Base-by-base conservation (phyloP, 2,888 invertebrate species). In the Toxonevra muliebris region DNA sequence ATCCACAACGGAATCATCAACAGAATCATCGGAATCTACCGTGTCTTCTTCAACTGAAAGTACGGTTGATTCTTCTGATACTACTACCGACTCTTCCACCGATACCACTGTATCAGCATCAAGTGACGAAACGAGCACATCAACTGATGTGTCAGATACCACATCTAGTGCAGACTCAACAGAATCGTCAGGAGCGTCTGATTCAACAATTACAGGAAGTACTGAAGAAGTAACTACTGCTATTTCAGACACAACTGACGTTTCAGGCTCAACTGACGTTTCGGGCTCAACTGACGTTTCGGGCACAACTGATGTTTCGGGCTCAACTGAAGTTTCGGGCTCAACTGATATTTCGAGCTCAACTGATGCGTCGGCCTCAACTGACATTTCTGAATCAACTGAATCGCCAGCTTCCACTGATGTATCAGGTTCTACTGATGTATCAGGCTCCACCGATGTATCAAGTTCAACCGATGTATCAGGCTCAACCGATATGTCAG, bases 1-100 rank as follows among this genome's bases (percentile, higher is more conserved):
- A 13, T 69, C 68, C 17, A 72, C 74, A 10, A 71, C 73, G 61
- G 75, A 70, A 30, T 53, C 68, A n/a, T 75, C 62, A 9, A 75
- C 76, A n/a, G 71, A 69, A 17, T 65, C 67, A 20, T 66, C 73
- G 20, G 69, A 64, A 30, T 68, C 75, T 12, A 69, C n/a, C 3
- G 64, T 70, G 71, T 2, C 76, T 73, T 41, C 70, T 0, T 67
- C 80, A 30, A 78, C 75, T 1, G 73, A 61, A 17, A 19, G 10
- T 10, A n/a, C 65, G 13, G 42, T 11, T 41, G 50, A 45, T 12
- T 45, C 48, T 1, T 55, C 57, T 50, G 58, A n/a, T 17, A 58
- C 58, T 57, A 50, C 57, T 40, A 10, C 20, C 20, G 40, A 20
- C 12, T 42, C 8, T 2, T 73, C 79, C 1, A 64, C 71, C 15